Evolutionary conservation across 1,140 invertebrate genomes (phyloP), one percentile per base, ranked within the genome.

Genomic region (Cherax destructor): DNA sequence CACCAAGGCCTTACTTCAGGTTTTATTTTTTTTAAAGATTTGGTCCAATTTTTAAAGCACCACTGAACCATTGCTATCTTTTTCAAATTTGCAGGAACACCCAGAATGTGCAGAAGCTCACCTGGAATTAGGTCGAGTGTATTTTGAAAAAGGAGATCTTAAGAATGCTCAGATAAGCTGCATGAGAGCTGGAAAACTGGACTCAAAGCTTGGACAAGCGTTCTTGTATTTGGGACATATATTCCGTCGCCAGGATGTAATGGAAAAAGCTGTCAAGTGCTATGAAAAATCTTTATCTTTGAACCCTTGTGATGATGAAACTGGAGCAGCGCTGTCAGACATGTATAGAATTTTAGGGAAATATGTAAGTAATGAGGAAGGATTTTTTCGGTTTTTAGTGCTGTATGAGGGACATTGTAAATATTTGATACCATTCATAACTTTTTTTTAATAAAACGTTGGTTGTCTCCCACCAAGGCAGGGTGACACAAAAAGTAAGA

Each of bases 221-320:
- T 97, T 98, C 94, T 94, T 97, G 61, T 96, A 97, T 94, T 95
- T 99, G 86, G 98, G 97, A 18, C 95, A 96, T 93, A 97, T 96
- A 94, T 98, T 98, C 94, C 93, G 95, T 93, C 74, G 86, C 13
- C n/a, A 81, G 24, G 84, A 96, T 50, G 96, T 97, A 94, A 93
- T 96, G 52, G 95, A 96, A 65, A 96, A 97, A 93, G 96, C 97
- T 4, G 96, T 95, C 92, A 96, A 97, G 94, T 99, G 97, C 95
- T 98, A 96, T 94, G 96, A 98, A 94, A 98, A 97, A 94, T 96
- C 97, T 52, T 96, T 97, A 89, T 96, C 96, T 93, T 95, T 98
- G 3, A 97, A 97, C 95, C 95, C 95, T 30, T 94, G 95, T 87
- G 96, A 96, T 88, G 95, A 95, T 65, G 95, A 96, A 92, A 96